phyloP scores from a whole-genome alignment of 2,113 vertebrate species.

The Lipotes vexillifer region DNA sequence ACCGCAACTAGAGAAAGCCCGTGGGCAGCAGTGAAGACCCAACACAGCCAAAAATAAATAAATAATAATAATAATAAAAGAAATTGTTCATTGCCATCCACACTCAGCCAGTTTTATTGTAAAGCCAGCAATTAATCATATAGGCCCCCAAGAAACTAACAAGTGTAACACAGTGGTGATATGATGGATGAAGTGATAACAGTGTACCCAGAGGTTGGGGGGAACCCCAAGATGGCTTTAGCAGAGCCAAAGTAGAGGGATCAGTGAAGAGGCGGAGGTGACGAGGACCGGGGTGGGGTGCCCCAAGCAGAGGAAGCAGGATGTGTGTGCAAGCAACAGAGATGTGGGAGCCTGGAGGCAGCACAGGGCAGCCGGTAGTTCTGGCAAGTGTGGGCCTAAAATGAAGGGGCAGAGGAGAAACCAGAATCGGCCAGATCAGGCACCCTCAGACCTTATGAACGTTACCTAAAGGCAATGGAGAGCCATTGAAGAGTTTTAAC shows the following conservation, averaged over 20 bases:
- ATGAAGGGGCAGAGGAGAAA: background rate
- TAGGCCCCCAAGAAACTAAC: background rate
- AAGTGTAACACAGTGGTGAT: background rate
- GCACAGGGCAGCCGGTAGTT: background rate
- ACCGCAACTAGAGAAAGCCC: no score
- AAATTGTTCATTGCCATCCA: background rate
- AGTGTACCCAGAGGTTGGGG: background rate
- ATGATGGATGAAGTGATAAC: background rate
- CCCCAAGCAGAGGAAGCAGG: background rate
- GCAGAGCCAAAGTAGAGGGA: background rate
- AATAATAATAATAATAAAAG: no score
- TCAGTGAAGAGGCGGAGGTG: background rate
- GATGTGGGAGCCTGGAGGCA: background rate
- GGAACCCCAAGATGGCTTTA: background rate
- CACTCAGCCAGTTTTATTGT: background rate
- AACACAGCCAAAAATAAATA: no score
- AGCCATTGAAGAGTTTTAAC: background rate
- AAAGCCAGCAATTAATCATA: constrained; percentile 1
- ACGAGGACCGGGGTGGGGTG: background rate
- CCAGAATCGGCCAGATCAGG: background rate
- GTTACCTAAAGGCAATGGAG: background rate
- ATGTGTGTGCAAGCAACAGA: background rate
- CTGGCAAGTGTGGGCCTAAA: background rate
- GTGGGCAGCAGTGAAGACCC: no score
- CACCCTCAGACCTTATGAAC: background rate